Evolutionary conservation across 2,113 vertebrate genomes (phyloP), one percentile per base, ranked within the genome.

Genomic region (Centropristis striata): DNA sequence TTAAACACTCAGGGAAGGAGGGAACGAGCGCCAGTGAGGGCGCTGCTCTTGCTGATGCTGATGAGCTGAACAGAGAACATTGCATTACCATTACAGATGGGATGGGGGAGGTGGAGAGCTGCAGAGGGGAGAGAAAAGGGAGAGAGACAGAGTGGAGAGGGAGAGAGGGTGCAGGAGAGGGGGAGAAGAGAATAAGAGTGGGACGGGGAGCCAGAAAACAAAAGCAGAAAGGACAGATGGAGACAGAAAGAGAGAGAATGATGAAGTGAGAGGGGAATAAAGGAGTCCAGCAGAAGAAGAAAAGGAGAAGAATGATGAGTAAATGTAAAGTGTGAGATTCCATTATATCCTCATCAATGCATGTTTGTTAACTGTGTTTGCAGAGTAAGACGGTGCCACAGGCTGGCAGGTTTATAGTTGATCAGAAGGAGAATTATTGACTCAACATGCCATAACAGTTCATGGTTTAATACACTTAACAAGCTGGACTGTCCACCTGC

Each of bases 1-100:
- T 88, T 88, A 90, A 88, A 80, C 76, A 88, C 67, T 86, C 55
- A 59, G 66, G 67, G 69, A 64, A 72, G 71, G 78, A 77, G 78
- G 79, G 80, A 75, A 46, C 11, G 14, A 46, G 75, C 20, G 2
- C 65, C 75, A 49, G 84, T 4, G 67, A 86, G 71, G 78, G 66
- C 5, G 46, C 74, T 23, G 66, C 81, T 78, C 83, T 2, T 1
- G 11, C 55, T 47, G 84, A 51, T 72, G 85, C 80, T 89, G 85
- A 87, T 86, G 85, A 86, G 80, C 80, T 76, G 69, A 71, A 72
- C 32, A n/a, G 25, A 80, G 76, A 87, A 81, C 83, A 72, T 70
- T 65, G 70, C 54, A 86, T 84, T 87, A 70, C 28, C 73, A 83
- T 81, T 71, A 69, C 64, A 87, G 82, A 85, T 76, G 69, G 80